Percentiles rank a stretch among this genome's conserved stretches.
phyloP scores from a whole-genome alignment of 2,797 vertebrate genomes.

The Peromyscus attwateri region DNA sequence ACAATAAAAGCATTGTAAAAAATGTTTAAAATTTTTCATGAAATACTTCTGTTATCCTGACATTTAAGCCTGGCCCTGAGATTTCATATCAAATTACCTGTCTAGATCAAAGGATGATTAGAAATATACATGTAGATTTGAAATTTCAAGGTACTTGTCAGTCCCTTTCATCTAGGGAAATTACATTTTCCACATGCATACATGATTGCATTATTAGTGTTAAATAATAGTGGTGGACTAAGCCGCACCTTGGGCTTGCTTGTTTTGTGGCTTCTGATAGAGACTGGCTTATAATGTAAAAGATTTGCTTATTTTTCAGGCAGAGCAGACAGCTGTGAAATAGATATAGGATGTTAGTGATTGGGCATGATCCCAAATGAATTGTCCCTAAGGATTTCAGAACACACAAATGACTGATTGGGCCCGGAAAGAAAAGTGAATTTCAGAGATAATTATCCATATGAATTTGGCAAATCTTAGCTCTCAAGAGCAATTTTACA shows the following conservation, averaged over 20 bases:
- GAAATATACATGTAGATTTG: neutral
- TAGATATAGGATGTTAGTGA: neutral
- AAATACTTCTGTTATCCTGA: conserved; percentile 39
- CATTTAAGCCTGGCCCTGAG: neutral
- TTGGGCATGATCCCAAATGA: neutral
- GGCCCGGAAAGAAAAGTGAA: neutral
- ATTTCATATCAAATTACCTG: conserved; percentile 23
- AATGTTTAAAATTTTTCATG: neutral
- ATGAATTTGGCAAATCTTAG: conserved; percentile 6
- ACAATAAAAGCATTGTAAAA: conserved; percentile 3
- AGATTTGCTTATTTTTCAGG: conserved; percentile 1
- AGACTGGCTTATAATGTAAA: neutral
- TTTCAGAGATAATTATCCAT: conserved; percentile 24
- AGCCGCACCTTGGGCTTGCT: neutral
- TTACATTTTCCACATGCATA: neutral
- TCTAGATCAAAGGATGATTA: neutral
- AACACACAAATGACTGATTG: neutral
- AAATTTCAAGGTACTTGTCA: neutral
- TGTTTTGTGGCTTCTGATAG: neutral
- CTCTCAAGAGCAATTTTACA: neutral
- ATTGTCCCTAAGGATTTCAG: neutral
- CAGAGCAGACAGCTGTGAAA: neutral
- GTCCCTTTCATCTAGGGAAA: conserved; percentile 9
- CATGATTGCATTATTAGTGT: neutral
- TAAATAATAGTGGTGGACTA: conserved; percentile 1